Evolutionary conservation across 2,888 invertebrate genomes (phyloP).

Genomic region (Diaperis boleti): DNA sequence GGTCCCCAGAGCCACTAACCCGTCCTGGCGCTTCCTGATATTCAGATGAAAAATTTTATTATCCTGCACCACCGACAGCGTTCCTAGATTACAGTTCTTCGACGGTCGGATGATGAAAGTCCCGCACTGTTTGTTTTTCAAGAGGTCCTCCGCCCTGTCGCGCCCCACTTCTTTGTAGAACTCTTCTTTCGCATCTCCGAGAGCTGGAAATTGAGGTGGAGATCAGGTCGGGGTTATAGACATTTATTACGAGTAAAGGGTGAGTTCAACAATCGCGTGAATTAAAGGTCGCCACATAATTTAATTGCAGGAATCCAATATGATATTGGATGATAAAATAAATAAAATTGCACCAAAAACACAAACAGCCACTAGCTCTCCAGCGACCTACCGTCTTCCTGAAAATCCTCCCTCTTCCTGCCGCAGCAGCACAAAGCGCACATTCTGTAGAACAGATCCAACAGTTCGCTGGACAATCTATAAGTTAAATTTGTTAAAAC

Average conservation of each 20-base stretch:
- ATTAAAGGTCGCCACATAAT: no score
- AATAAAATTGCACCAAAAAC: not conserved
- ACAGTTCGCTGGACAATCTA: conserved; percentile 55
- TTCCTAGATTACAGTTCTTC: conserved; percentile 67
- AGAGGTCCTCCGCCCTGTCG: conserved; percentile 68
- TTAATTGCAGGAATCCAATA: no score
- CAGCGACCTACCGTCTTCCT: conserved; percentile 36
- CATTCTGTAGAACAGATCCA: conserved; percentile 58
- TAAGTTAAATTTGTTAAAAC: conserved; percentile 59
- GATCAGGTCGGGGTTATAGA: no score
- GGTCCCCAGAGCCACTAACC: conserved; percentile 70
- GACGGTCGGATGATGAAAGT: conserved; percentile 72
- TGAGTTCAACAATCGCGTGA: no score
- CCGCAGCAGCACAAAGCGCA: conserved; percentile 56
- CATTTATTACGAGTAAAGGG: no score
- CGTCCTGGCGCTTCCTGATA: conserved; percentile 68
- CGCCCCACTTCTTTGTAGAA: conserved; percentile 72
- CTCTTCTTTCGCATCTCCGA: conserved; percentile 61
- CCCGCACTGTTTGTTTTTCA: conserved; percentile 71
- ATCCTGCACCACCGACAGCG: conserved; percentile 70
- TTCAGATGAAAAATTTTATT: conserved; percentile 71
- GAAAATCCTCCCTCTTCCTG: conserved; percentile 17
- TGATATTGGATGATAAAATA: no score
- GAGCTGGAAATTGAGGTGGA: no score
- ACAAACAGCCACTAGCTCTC: no score